Evolutionary conservation across 2,888 invertebrate species (phyloP), one percentile per base, ranked within the genome.

Genomic region (Cheilosia urbana): DNA sequence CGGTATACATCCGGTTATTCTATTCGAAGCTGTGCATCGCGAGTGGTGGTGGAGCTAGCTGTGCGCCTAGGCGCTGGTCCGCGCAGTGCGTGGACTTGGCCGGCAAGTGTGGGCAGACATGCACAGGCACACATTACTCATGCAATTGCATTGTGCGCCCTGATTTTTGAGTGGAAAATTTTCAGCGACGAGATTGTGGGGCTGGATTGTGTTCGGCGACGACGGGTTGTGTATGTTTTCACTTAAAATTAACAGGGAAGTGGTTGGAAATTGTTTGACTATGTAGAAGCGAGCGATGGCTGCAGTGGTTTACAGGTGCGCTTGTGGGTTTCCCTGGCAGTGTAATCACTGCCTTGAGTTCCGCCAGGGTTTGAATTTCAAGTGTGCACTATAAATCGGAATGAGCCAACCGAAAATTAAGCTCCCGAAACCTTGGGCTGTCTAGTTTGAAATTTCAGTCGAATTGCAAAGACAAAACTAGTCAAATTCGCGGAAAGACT

Each of bases 1-100:
- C 58, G 69, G 79, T 84, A 24, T 9, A 47, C 57, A 69, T 78
- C 73, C 51, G 57, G 83, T 73, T 51, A 69, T 73, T 57, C 34
- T 58, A 58, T 68, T 58, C 15, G 27, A 73, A 73, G 40, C 40
- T 15, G 55, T 71, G 27, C 49, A 69, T 57, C 15, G 17, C n/a
- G 7, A 17, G 27, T 1, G 4, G 4, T 30, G 30, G 0, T 9
- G 47, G 30, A 55, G 57, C 37, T 11, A 27, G 11, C 27, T 30
- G 30, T 30, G 9, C 7, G 30, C 17, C 19, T 40, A 40, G 24
- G 30, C 37, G 5, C 37, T 15, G 13, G 13, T n/a, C 51, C 17
- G 17, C 3, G 2, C 47, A 47, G 47, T 47, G 47, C 27, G 34
- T 57, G 19, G 37, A 19, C 37, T 58, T 42, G 53, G 5, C 53